Conservation (phyloP, 1,140 invertebrate genomes). For the Metopolophium dirhodum region DNA sequence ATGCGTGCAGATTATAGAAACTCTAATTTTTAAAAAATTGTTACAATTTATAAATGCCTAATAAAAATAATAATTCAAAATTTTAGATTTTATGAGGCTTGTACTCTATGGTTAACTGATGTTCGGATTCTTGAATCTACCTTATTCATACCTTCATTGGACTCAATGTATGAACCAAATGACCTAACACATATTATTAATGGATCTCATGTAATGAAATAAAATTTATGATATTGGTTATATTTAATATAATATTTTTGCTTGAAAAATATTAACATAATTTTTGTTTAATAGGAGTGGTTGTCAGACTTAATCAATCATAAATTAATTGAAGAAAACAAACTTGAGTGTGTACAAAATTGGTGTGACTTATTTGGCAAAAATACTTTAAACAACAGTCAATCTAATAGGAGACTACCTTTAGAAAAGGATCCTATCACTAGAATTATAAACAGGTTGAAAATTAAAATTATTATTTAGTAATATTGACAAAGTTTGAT, state of each 20-base stretch:
- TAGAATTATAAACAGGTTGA: slow-evolving; percentile 63
- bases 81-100: slow-evolving; percentile 69
- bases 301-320: slow-evolving; percentile 76
- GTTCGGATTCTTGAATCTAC: slow-evolving; percentile 74
- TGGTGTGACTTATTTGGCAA: slow-evolving; percentile 64
- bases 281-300: slow-evolving; percentile 63
- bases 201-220: slow-evolving; percentile 64
- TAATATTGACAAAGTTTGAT: not conserved
- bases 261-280: not conserved
- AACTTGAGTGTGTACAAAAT: slow-evolving; percentile 64
- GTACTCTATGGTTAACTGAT: slow-evolving; percentile 80
- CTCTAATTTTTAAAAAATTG: not conserved
- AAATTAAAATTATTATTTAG: slow-evolving; percentile 31
- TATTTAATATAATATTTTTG: not conserved
- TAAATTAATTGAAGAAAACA: slow-evolving; percentile 66
- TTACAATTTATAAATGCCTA: not conserved
- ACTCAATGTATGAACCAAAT: slow-evolving; percentile 73
- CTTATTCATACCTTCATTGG: slow-evolving; percentile 75
- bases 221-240: too few relatives aligned
- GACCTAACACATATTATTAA: slow-evolving; percentile 67
- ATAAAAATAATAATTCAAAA: not conserved
- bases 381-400: not conserved
- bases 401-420: slow-evolving; percentile 1
- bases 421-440: slow-evolving; percentile 59
- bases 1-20: not conserved